Percentiles rank a stretch among this genome's conserved stretches.
Conservation (phyloP, 2,113 vertebrate genomes). For the Neotragus pygmaeus region DNA sequence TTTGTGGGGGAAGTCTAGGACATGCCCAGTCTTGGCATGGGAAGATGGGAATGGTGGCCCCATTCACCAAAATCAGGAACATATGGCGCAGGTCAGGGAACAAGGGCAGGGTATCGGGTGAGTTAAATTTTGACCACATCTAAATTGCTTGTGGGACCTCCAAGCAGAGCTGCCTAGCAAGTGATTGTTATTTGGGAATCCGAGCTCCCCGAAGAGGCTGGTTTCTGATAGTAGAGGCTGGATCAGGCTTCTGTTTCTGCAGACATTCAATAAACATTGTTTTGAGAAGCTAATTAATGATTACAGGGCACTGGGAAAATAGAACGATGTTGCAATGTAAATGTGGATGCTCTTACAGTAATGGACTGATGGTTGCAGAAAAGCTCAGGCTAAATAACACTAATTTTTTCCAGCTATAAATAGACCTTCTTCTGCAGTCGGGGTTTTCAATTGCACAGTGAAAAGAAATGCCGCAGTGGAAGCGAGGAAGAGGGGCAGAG, state of each 20-base stretch:
- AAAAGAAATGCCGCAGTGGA: not conserved
- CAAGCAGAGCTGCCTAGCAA: not conserved
- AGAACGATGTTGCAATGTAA: not conserved
- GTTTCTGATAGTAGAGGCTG: not conserved
- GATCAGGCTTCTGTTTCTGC: not conserved
- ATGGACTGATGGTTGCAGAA: not conserved
- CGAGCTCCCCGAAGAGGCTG: not conserved
- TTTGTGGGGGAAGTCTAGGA: no score
- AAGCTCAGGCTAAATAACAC: constrained; percentile 29
- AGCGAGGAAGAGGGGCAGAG: not conserved
- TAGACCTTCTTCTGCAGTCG: constrained; percentile 13
- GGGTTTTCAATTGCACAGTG: not conserved
- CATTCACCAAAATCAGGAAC: not conserved
- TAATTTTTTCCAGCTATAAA: constrained; percentile 55
- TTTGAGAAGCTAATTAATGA: constrained; percentile 45
- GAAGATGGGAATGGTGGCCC: not conserved
- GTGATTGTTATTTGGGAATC: not conserved
- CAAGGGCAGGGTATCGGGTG: not conserved
- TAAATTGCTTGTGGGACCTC: not conserved
- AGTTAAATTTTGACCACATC: not conserved
- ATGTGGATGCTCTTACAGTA: not conserved
- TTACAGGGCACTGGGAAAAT: not conserved
- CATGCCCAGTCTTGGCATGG: not conserved
- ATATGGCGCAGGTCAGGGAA: not conserved
- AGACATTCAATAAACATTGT: not conserved